These are phyloP conservation scores for Asarcornis scutulata DNA, from an alignment of 2,113 vertebrate genomes.

Conservation along the genomic window DNA sequence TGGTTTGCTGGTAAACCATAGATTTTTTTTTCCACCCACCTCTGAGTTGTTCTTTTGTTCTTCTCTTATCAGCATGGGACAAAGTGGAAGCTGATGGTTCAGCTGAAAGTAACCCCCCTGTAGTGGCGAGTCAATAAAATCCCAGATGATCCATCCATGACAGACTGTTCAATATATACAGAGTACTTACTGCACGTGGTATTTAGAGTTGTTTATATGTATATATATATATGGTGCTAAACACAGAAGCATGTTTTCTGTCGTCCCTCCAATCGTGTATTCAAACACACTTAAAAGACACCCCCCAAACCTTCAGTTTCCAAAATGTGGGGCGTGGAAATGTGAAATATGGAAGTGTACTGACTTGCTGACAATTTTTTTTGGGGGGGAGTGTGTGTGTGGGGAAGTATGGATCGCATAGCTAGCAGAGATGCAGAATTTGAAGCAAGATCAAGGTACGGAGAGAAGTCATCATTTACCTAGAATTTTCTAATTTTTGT, in stretches of 20 bases:
- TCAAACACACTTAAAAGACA: not conserved
- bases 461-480: not conserved
- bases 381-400: too few species aligned
- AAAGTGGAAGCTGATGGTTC: conserved; percentile 68
- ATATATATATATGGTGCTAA: not conserved
- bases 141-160: conserved; percentile 15
- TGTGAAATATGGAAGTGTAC: not conserved
- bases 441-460: not conserved
- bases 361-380: not conserved
- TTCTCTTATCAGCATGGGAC: conserved; percentile 62
- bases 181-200: not conserved
- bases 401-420: not conserved
- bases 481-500: not conserved
- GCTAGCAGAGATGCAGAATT: not conserved
- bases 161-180: not conserved
- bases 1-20: not conserved
- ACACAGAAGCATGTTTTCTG: not conserved
- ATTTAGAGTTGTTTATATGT: not conserved
- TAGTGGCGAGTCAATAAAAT: conserved; percentile 41
- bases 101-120: conserved; percentile 54
- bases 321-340: not conserved
- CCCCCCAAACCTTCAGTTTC: not conserved
- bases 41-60: conserved; percentile 34
- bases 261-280: not conserved
- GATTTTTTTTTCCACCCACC: not conserved